A percentile compares a stretch with the other conserved stretches of the same genome.
Evolutionary conservation across 2,113 vertebrate genomes (phyloP).

Genomic region (Poicephalus meyeri): DNA sequence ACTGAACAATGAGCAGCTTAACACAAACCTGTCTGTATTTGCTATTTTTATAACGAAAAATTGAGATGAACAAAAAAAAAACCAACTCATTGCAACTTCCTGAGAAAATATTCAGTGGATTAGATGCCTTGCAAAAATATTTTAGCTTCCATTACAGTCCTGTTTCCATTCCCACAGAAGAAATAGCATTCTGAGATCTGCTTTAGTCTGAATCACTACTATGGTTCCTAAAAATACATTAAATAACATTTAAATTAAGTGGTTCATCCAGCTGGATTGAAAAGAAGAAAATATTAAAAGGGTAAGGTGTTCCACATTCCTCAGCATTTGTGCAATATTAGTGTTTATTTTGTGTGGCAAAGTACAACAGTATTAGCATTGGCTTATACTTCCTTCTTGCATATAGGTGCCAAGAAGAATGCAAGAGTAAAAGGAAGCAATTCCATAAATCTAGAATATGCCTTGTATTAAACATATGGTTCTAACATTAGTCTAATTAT

Average conservation of each 20-base stretch:
- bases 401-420: neutral
- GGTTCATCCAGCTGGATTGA: neutral
- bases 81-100: neutral
- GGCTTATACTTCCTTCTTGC: neutral
- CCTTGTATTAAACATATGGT: neutral
- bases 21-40: neutral
- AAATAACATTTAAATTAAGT: neutral
- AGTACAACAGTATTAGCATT: neutral
- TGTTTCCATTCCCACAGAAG: neutral
- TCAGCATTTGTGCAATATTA: neutral
- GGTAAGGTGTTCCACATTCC: neutral
- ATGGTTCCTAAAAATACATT: neutral
- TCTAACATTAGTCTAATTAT: neutral
- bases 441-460: neutral
- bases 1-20: neutral
- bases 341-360: neutral
- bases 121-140: neutral
- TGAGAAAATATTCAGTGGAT: neutral
- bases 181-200: neutral
- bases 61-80: neutral
- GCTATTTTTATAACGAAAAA: neutral
- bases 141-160: neutral
- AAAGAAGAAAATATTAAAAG: neutral
- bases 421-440: neutral
- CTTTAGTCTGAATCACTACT: neutral